Conservation (phyloP, 2,113 vertebrate genomes). For the Salvelinus fontinalis region DNA sequence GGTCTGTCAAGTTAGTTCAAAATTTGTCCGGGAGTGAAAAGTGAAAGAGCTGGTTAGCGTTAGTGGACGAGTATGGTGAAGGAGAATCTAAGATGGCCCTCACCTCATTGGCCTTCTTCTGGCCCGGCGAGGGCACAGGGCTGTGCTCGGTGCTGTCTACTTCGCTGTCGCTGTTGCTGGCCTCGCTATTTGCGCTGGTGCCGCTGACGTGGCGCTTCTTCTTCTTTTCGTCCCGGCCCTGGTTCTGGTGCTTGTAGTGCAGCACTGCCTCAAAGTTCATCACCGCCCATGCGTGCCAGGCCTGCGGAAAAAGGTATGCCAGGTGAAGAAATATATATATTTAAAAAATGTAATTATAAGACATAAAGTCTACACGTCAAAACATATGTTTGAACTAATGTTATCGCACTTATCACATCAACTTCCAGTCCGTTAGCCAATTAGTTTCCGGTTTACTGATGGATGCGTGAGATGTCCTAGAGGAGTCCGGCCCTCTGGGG, state of each 20-base stretch:
- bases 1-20: no score
- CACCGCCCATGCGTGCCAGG: conserved; percentile 98
- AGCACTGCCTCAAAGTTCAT: conserved; percentile 99
- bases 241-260: conserved; percentile 97
- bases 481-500: neutral
- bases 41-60: no score
- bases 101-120: conserved; percentile 95
- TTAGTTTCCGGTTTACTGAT: conserved; percentile 33
- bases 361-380: neutral
- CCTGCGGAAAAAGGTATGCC: conserved; percentile 68
- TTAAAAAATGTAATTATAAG: no score
- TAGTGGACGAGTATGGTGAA: no score
- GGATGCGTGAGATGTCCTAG: conserved; percentile 23
- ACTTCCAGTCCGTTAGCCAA: conserved; percentile 39
- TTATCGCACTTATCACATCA: conserved; percentile 17
- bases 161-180: conserved; percentile 95
- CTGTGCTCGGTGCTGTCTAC: conserved; percentile 90
- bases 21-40: no score
- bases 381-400: no score
- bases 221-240: conserved; percentile 92
- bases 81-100: conserved; percentile 6
- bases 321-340: neutral
- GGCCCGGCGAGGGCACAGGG: conserved; percentile 88
- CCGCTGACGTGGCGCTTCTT: conserved; percentile 88
- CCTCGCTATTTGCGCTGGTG: conserved; percentile 87